phyloP scores from a whole-genome alignment of 2,797 vertebrate species.

The Sitta carolinensis region DNA sequence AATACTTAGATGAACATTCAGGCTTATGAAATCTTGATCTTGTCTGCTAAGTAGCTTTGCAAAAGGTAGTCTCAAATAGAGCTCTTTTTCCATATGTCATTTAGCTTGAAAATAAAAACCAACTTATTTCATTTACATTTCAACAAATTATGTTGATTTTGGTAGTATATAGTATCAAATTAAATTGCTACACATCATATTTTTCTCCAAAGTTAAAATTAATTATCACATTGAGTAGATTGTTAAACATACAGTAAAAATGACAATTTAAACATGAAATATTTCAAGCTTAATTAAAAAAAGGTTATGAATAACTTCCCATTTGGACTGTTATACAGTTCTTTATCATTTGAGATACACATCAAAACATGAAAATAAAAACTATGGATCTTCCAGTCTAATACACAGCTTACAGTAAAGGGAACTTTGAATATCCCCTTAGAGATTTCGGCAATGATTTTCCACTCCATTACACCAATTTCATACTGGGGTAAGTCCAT shows the following conservation, averaged over 20 bases:
- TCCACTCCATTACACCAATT: constrained; percentile 70
- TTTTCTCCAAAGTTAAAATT: constrained; percentile 60
- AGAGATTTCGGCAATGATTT: constrained; percentile 66
- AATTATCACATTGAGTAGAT: constrained; percentile 62
- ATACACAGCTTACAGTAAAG: constrained; percentile 49
- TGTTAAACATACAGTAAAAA: constrained; percentile 63
- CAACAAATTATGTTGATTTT: constrained; percentile 11
- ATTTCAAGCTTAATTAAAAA: constrained; percentile 71
- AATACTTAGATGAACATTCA: background rate
- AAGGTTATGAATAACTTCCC: constrained; percentile 54
- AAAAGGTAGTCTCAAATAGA: background rate
- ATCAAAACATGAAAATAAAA: constrained; percentile 63
- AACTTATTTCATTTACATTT: background rate
- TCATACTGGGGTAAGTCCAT: constrained; percentile 62
- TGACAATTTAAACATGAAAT: constrained; percentile 68
- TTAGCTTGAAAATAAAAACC: background rate
- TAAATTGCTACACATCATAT: constrained; percentile 10
- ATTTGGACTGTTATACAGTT: constrained; percentile 52
- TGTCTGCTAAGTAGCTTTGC: background rate
- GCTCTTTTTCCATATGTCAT: background rate
- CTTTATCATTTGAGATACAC: constrained; percentile 54
- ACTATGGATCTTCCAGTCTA: constrained; percentile 52
- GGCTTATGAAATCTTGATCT: background rate
- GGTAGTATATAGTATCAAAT: background rate
- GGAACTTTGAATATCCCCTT: constrained; percentile 58